Conservation (phyloP, 2,113 vertebrate genomes). For the Lophura nycthemera region DNA sequence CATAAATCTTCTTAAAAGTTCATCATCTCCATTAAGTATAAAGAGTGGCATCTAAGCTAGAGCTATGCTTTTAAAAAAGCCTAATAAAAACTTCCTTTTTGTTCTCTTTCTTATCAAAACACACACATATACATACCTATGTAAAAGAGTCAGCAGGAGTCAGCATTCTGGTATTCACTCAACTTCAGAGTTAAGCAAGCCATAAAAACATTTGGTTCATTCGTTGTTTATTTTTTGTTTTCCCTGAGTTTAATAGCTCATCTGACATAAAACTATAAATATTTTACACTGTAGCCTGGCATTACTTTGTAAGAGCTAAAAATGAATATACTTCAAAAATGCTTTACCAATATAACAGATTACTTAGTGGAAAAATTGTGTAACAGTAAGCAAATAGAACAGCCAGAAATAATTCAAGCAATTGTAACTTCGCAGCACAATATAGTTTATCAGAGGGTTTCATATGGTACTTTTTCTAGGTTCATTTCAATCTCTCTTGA, state of each 20-base stretch:
- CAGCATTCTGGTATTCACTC: not conserved
- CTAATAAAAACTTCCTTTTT: not conserved
- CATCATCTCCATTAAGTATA: not conserved
- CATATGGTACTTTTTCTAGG: not conserved
- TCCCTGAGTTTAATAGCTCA: not conserved
- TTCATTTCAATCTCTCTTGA: not conserved
- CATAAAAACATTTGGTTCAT: not conserved
- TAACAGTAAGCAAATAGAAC: not conserved
- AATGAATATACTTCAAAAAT: not conserved
- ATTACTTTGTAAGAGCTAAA: not conserved
- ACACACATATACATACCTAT: rapidly evolving
- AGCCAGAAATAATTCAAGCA: not conserved
- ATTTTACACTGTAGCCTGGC: not conserved
- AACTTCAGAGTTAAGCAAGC: not conserved
- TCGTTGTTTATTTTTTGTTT: not conserved
- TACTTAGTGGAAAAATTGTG: not conserved
- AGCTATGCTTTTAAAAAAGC: not conserved
- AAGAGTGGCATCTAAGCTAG: not conserved
- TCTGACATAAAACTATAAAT: not conserved
- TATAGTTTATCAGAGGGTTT: not conserved
- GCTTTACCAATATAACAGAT: not conserved
- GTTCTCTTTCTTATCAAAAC: not conserved
- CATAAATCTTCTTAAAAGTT: not conserved
- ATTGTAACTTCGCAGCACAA: not conserved
- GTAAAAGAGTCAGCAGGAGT: not conserved